Evolutionary conservation across 2,797 vertebrate species (phyloP).

Genomic region (Pantherophis vulpinus): DNA sequence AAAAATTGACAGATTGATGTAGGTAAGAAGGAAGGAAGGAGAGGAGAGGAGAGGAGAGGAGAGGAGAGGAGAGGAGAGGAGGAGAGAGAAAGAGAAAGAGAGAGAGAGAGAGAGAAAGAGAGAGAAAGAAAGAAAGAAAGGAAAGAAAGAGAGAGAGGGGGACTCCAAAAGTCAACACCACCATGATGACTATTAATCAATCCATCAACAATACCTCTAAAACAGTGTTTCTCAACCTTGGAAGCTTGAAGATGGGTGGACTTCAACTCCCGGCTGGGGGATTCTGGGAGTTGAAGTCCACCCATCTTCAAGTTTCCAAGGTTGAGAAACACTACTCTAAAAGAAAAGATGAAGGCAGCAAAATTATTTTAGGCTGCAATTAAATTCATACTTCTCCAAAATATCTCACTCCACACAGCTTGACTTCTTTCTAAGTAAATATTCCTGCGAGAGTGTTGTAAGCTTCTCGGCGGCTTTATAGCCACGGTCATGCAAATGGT

Average conservation of each 20-base stretch:
- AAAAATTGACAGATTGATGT: neutral
- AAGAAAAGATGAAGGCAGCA: neutral
- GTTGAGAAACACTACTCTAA: too few species aligned
- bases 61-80: too few species aligned
- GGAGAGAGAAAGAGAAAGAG: neutral
- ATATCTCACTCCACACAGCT: neutral
- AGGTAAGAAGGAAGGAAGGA: too few species aligned
- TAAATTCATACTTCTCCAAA: neutral
- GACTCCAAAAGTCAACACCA: neutral
- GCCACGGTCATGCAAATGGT: neutral
- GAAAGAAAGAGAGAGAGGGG: neutral
- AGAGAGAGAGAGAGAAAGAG: neutral
- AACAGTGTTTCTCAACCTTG: too few species aligned
- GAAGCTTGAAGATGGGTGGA: too few species aligned
- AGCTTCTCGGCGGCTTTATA: neutral
- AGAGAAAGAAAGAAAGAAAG: too few species aligned
- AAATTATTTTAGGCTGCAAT: neutral
- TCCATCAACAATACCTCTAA: neutral
- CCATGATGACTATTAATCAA: neutral
- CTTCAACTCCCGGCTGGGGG: too few species aligned
- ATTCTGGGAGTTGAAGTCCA: too few species aligned
- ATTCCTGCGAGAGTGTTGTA: neutral
- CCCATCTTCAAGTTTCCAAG: too few species aligned
- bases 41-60: too few species aligned
- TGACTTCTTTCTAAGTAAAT: neutral